Evolutionary conservation across 2,888 invertebrate genomes (phyloP).

Genomic region (Drosophila heteroneura): DNA sequence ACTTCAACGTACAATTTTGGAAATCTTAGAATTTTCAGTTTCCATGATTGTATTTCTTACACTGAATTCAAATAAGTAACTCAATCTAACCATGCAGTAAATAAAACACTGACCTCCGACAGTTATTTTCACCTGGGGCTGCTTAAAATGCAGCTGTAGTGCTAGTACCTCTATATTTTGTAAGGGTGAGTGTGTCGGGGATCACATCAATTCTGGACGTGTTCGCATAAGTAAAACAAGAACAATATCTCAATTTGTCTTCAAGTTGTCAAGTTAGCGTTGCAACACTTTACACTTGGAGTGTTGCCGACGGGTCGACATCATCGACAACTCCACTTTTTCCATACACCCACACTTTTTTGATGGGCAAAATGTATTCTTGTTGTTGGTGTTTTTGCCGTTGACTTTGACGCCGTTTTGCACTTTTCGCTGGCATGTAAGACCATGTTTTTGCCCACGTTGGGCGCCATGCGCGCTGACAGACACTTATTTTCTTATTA

Average conservation of each 20-base stretch:
- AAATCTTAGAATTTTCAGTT: neutral
- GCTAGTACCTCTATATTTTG: neutral
- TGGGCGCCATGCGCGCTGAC: constrained; percentile 56
- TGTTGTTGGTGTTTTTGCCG: constrained; percentile 28
- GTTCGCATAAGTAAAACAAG: constrained; percentile 19
- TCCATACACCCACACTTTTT: constrained; percentile 3
- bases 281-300: constrained; percentile 59
- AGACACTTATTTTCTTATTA: constrained; percentile 79
- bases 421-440: constrained; percentile 67
- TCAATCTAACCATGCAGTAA: constrained; percentile 1
- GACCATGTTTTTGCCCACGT: constrained; percentile 15
- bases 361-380: constrained; percentile 26
- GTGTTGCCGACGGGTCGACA: constrained; percentile 40
- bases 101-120: neutral
- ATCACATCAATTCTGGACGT: constrained; percentile 33
- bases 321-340: constrained; percentile 36
- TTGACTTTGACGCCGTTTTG: constrained; percentile 78
- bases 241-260: constrained; percentile 76
- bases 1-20: neutral
- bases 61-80: neutral
- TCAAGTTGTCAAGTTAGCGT: constrained; percentile 70
- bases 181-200: neutral
- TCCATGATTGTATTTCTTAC: neutral
- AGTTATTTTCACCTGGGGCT: constrained; percentile 14
- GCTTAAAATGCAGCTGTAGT: constrained; percentile 13